Evolutionary conservation across 1,140 invertebrate genomes (phyloP).

Genomic region (Agrilus planipennis): DNA sequence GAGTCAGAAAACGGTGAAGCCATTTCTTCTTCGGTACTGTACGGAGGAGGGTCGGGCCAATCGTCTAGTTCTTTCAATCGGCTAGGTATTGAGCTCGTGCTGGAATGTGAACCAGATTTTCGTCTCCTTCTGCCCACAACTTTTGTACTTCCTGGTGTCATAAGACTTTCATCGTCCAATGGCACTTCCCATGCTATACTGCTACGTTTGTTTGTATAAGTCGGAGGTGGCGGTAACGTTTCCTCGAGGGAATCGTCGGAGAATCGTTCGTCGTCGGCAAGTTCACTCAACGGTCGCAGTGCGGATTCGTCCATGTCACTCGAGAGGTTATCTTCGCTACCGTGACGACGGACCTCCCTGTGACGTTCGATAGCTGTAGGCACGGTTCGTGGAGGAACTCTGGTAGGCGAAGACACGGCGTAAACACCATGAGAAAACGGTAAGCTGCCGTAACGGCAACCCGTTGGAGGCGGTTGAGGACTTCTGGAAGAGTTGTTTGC

Average conservation of each 20-base stretch:
- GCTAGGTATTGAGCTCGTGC: constrained; percentile 47
- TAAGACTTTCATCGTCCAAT: constrained; percentile 51
- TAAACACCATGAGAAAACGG: constrained; percentile 37
- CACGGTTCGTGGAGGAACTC: constrained; percentile 54
- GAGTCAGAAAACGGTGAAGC: constrained; percentile 56
- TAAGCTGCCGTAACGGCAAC: constrained; percentile 52
- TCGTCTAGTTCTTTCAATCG: constrained; percentile 46
- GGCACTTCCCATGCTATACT: constrained; percentile 76
- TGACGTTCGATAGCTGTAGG: constrained; percentile 59
- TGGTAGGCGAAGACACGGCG: constrained; percentile 35
- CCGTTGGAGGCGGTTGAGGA: constrained; percentile 41
- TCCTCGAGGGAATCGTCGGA: constrained; percentile 74
- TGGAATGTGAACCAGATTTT: constrained; percentile 45
- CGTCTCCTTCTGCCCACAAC: constrained; percentile 48
- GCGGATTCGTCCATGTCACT: constrained; percentile 22
- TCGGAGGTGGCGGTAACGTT: constrained; percentile 46
- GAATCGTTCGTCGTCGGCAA: constrained; percentile 59
- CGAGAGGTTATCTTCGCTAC: constrained; percentile 19
- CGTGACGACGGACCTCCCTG: constrained; percentile 54
- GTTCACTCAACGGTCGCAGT: constrained; percentile 22
- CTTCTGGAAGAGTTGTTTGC: constrained; percentile 41
- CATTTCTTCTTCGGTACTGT: constrained; percentile 51
- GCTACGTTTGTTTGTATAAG: constrained; percentile 51
- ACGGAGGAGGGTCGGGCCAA: constrained; percentile 53
- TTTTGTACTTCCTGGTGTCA: constrained; percentile 61